Conservation (phyloP, 2,888 invertebrate genomes). For the Microplitis manilae region DNA sequence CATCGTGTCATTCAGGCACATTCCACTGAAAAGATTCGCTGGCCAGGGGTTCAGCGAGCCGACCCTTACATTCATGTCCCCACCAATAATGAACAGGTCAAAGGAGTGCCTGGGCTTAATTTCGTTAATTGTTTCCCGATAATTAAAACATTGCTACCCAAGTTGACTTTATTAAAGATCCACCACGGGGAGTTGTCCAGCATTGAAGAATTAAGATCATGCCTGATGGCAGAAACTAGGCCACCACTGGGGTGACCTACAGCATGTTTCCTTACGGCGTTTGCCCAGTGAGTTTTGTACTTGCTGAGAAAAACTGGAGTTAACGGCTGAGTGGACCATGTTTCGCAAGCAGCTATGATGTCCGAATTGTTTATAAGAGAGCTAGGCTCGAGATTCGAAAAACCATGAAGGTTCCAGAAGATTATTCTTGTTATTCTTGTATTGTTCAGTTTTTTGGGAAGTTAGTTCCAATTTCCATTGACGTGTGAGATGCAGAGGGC, state of each 20-base stretch:
- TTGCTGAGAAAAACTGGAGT: background rate
- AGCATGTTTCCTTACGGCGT: background rate
- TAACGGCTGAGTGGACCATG: conserved; percentile 15
- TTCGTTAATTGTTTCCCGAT: background rate
- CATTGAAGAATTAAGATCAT: background rate
- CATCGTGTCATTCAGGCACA: background rate
- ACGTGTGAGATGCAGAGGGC: conserved; percentile 12
- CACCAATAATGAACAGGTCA: conserved; percentile 2
- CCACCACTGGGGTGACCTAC: conserved; percentile 25
- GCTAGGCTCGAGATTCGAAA: conserved; percentile 22
- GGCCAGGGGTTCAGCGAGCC: background rate
- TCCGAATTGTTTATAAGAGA: background rate
- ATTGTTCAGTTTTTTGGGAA: background rate
- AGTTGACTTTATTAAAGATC: conserved; percentile 11
- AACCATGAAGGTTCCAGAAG: conserved; percentile 28
- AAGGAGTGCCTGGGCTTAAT: background rate
- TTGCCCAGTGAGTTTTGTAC: conserved; percentile 10
- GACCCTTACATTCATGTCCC: conserved; percentile 10
- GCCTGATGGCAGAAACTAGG: background rate
- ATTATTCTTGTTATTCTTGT: background rate
- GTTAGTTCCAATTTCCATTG: background rate
- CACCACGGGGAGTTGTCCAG: conserved; percentile 22
- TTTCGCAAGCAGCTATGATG: conserved; percentile 7
- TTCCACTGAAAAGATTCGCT: background rate
- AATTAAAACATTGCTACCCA: conserved; percentile 1